Evolutionary conservation across 30 jellyfish, hydroid and myxozoan genomes (phyloP), one percentile per base, ranked within the genome.

Genomic region (Rhopilema esculentum): DNA sequence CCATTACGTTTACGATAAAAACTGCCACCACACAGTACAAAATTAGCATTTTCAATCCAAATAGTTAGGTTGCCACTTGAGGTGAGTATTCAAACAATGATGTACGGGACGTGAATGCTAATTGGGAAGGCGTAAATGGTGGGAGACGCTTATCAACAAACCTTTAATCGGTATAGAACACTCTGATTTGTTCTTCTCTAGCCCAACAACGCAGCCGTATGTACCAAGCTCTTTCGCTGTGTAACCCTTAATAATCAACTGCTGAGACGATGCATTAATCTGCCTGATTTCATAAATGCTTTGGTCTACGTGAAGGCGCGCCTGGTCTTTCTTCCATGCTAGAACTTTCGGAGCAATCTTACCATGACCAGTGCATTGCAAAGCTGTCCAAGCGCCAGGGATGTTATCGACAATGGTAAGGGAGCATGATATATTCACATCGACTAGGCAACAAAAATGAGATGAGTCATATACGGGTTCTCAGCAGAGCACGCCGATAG

Each of bases 301-400:
- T 8, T 71, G 77, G 52, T 64, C 66, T 68, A 61, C 40, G 52
- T 50, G 49, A 21, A 91, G 25, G 53, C 79, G 79, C 53, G 86
- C 79, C 26, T 70, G 76, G 50, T 66, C 97, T 66, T 84, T 91
- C 50, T 83, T 84, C 97, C 97, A 91, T 48, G 93, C 95, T 1
- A 83, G 69, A 1, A 91, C 91, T 23, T 68, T 63, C 23, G 97
- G 94, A 29, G 94, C 25, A 7, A 89, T 28, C 22, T 62, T 53
- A 17, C 97, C 97, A 31, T 91, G 84, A 29, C 90, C 94, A 16
- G 89, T 66, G 69, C 97, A 91, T 27, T 71, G 93, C 25, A 91
- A 75, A 26, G 90, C 90, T 20, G 94, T 83, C 84, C 90, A 50
- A 2, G 94, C 87, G 53, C 97, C 97, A 82, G 94, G 94, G 76